A percentile compares a stretch with the other conserved stretches of the same genome.
Conservation (phyloP, 2,113 vertebrate genomes). For the Cepphus grylle region DNA sequence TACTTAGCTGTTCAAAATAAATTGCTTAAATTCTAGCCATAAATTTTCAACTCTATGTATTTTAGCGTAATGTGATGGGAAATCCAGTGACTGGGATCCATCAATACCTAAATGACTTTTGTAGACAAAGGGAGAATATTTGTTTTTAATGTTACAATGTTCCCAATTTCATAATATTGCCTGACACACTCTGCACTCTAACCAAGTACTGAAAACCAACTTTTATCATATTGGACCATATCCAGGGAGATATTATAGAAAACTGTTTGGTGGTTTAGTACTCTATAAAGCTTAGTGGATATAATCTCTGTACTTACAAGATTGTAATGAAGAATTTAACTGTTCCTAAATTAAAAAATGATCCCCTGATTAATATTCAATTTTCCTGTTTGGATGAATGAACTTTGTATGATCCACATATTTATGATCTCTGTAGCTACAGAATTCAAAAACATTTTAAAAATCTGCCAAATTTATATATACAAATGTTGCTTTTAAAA, state of each 20-base stretch:
- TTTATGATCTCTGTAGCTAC: background rate
- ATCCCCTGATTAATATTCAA: background rate
- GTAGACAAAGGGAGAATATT: background rate
- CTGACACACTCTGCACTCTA: background rate
- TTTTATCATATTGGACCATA: background rate
- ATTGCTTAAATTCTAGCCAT: background rate
- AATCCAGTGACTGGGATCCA: background rate
- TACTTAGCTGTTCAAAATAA: background rate
- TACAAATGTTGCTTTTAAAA: background rate
- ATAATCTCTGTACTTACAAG: background rate
- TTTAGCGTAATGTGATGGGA: background rate
- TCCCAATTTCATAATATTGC: background rate
- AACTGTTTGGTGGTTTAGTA: background rate
- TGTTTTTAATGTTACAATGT: background rate
- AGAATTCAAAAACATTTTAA: background rate
- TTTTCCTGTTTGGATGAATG: background rate
- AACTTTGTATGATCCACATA: background rate
- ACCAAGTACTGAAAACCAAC: background rate
- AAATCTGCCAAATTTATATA: background rate
- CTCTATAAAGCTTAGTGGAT: background rate
- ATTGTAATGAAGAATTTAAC: background rate
- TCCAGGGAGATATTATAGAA: background rate
- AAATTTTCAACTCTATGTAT: background rate
- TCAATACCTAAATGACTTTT: background rate
- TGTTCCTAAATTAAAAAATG: background rate